Percentiles rank a stretch among this genome's conserved stretches.
Conservation (phyloP, 2,113 vertebrate species). For the Onychorhynchus coronatus region DNA sequence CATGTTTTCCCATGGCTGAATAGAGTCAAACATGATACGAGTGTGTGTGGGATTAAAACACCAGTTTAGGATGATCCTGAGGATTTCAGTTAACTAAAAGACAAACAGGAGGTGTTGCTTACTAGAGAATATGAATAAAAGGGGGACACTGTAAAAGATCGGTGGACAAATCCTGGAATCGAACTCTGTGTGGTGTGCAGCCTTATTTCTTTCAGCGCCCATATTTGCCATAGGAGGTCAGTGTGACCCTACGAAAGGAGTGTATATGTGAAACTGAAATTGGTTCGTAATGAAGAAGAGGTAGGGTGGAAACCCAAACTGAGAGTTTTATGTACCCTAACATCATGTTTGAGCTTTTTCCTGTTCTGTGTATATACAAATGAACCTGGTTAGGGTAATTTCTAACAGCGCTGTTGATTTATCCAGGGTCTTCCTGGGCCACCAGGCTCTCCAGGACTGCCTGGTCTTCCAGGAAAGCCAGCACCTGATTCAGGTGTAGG, state of each 20-base stretch:
- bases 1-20: too few relatives aligned
- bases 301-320: neutral
- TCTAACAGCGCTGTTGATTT: constrained; percentile 26
- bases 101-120: too few relatives aligned
- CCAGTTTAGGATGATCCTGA: too few relatives aligned
- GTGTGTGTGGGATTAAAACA: too few relatives aligned
- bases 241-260: neutral
- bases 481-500: constrained; percentile 71
- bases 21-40: too few relatives aligned
- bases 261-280: neutral
- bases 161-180: too few relatives aligned
- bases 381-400: neutral
- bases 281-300: neutral
- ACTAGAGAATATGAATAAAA: too few relatives aligned
- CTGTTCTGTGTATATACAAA: neutral
- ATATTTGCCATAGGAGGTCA: neutral
- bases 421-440: constrained; percentile 82
- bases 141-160: too few relatives aligned
- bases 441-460: constrained; percentile 77
- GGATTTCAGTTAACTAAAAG: too few relatives aligned
- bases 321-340: neutral
- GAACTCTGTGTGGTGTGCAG: too few relatives aligned
- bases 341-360: neutral
- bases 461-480: constrained; percentile 78
- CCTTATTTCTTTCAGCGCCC: too few relatives aligned